A percentile compares a stretch with the other conserved stretches of the same genome.
These are phyloP conservation scores for Drosophila borealis DNA, from an alignment of 2,888 invertebrate species.

Conservation along the genomic window DNA sequence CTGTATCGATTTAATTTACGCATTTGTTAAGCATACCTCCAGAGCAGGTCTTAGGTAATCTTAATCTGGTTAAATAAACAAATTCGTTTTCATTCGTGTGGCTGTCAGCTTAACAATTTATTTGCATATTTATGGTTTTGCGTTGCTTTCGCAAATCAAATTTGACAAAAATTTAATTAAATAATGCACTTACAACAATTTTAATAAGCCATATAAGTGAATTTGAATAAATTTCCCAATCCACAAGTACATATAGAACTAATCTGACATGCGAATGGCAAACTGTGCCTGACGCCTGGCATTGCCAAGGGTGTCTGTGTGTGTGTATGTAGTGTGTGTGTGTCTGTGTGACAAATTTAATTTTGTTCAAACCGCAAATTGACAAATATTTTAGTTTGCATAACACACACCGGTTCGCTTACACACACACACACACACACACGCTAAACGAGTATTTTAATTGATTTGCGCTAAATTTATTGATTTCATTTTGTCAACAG, in stretches of 20 bases:
- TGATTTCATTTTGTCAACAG: conserved; percentile 81
- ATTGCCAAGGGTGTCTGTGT: conserved; percentile 3
- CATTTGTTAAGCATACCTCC: background rate
- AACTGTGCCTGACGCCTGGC: conserved; percentile 35
- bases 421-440: conserved; percentile 18
- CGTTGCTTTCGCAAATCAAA: conserved; percentile 59
- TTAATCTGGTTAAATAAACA: background rate
- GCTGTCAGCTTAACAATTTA: conserved; percentile 21
- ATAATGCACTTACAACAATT: conserved; percentile 65
- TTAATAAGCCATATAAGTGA: conserved; percentile 78
- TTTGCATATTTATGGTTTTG: conserved; percentile 24
- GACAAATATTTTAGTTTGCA: conserved; percentile 79
- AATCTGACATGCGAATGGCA: conserved; percentile 36
- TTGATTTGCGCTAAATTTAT: conserved; percentile 80
- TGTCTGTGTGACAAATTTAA: conserved; percentile 68
- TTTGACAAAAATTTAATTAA: conserved; percentile 76
- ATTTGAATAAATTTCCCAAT: conserved; percentile 54
- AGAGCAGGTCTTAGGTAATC: background rate
- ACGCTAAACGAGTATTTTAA: conserved; percentile 62
- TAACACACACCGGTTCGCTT: conserved; percentile 41
- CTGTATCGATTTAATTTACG: conserved; percentile 8
- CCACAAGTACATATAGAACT: conserved; percentile 8
- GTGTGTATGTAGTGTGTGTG: conserved; percentile 1
- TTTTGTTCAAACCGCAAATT: conserved; percentile 75
- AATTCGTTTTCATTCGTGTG: conserved; percentile 16